These are phyloP conservation scores for Nomada ferruginata DNA, from an alignment of 2,888 invertebrate genomes.

Conservation along the genomic window DNA sequence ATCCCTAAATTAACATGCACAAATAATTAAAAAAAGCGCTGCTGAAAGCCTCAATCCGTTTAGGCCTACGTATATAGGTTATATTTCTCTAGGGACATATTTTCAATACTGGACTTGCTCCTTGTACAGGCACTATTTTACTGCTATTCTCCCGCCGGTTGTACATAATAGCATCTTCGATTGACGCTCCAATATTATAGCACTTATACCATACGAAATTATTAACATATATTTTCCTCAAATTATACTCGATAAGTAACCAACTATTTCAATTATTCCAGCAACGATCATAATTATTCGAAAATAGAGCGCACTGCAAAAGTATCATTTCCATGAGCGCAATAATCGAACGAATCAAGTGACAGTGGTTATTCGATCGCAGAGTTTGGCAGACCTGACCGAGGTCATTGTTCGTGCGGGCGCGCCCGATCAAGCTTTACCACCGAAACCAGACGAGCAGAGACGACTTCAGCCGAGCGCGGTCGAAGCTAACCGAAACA, in stretches of 20 bases:
- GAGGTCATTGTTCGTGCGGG: constrained; percentile 77
- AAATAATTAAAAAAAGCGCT: too few species aligned
- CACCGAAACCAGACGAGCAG: constrained; percentile 41
- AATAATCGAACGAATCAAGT: constrained; percentile 28
- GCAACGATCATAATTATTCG: not conserved
- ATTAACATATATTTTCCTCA: too few species aligned
- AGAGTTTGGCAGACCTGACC: constrained; percentile 67
- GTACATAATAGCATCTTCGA: not conserved
- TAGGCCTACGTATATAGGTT: too few species aligned
- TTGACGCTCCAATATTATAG: not conserved
- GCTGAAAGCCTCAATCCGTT: too few species aligned
- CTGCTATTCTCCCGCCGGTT: too few species aligned
- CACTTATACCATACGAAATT: too few species aligned
- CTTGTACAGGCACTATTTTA: too few species aligned
- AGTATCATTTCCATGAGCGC: constrained; percentile 18
- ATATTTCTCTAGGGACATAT: too few species aligned
- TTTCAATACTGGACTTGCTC: too few species aligned
- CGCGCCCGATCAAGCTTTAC: constrained; percentile 57
- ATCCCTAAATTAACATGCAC: too few species aligned
- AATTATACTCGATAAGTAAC: too few species aligned
- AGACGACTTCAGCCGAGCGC: constrained; percentile 49
- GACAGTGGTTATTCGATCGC: constrained; percentile 39
- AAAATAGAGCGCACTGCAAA: not conserved
- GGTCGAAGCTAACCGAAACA: constrained; percentile 48
- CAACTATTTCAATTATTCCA: too few species aligned